Percentiles rank a stretch among this genome's conserved stretches.
Evolutionary conservation across 53 echinoderm and acorn worm genomes (phyloP).

Genomic region (Paracentrotus lividus): DNA sequence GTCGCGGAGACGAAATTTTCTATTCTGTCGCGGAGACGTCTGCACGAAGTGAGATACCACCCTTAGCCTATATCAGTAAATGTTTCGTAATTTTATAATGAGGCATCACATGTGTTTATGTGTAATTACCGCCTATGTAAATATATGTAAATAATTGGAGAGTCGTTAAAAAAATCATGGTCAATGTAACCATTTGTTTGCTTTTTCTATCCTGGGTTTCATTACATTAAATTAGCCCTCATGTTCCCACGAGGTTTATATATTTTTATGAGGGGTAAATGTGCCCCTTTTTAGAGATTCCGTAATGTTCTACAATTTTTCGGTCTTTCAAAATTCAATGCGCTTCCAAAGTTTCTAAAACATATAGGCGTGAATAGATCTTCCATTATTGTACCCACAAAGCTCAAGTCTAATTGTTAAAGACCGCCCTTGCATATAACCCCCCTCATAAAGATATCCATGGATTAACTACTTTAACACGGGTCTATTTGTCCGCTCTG

Average conservation of each 20-base stretch:
- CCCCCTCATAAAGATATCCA: not conserved
- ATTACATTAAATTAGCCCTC: not conserved
- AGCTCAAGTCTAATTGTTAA: not conserved
- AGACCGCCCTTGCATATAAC: not conserved
- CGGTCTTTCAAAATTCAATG: too few relatives aligned
- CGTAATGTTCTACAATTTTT: not conserved
- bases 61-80: too few relatives aligned
- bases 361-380: not conserved
- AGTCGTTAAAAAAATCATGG: not conserved
- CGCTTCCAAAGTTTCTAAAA: not conserved
- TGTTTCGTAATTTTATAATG: too few relatives aligned
- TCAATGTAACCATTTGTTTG: not conserved
- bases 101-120: too few relatives aligned
- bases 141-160: too few relatives aligned
- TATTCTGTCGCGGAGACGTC: too few relatives aligned
- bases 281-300: not conserved
- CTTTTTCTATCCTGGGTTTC: not conserved
- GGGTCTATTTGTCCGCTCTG: constrained; percentile 4
- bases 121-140: too few relatives aligned
- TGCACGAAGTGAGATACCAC: too few relatives aligned
- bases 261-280: not conserved
- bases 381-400: constrained; percentile 16
- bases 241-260: constrained; percentile 7
- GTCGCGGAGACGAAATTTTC: too few relatives aligned
- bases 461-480: not conserved